Base-by-base conservation (phyloP, 2,797 vertebrate species). In the Zenarchopterus dispar region DNA sequence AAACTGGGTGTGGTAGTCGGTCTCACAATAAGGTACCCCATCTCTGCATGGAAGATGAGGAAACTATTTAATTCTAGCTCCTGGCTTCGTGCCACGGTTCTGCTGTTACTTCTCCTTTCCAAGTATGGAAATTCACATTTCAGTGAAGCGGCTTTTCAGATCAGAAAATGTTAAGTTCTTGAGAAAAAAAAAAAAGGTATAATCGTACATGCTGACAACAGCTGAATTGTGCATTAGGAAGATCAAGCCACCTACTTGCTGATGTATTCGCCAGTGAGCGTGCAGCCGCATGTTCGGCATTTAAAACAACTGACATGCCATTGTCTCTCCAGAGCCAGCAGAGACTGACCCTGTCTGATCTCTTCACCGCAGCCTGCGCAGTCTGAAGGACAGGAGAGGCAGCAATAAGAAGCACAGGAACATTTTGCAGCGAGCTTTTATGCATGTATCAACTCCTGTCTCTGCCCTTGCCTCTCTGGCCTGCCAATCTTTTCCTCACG, bases 251-350 rank as follows among this genome's bases (percentile, higher is more conserved):
- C 96, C 74, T 91, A 98, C 96, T 97, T 98, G 96, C 96, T 97
- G 92, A 98, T 98, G 92, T 98, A 98, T 79, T 98, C 97, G 64
- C 95, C 96, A 0, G 97, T 98, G 73, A 98, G 95, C 56, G 94
- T 85, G 58, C 94, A 88, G 42, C 95, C 93, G 1, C 97, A 98
- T 0, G 95, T 96, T 75, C 94, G 93, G 84, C 97, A 98, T 89
- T 97, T 97, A 89, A 98, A 98, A 83, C 97, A 98, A 90, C 94
- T 97, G 92, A 98, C 94, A 0, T 98, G 97, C 97, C 97, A 98
- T 88, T 98, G 97, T 78, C 96, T 95, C 90, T 98, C 96, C 90
- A 98, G 87, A 0, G 97, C 97, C 91, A 98, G 86, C 56, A 98
- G 95, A 0, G 96, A 97, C 91, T 98, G 97, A 58, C 97, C 96